phyloP scores from a whole-genome alignment of 2,113 vertebrate genomes.

The Delphinus delphis region DNA sequence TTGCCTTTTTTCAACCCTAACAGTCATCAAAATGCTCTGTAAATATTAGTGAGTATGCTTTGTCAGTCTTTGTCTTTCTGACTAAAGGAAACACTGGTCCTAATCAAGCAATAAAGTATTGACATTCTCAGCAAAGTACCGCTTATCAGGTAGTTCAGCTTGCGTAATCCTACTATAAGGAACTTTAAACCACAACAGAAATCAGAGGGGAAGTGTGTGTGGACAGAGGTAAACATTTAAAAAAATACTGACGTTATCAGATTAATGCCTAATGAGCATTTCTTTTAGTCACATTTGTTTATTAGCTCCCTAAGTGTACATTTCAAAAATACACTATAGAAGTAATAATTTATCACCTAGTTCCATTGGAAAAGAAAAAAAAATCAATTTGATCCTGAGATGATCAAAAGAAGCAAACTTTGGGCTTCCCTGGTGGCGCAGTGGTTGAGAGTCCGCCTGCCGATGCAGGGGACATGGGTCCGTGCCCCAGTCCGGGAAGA shows the following conservation, averaged over 20 bases:
- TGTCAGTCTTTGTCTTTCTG: neutral
- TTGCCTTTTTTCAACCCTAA: neutral
- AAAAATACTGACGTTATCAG: neutral
- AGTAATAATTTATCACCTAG: neutral
- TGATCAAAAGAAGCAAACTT: neutral
- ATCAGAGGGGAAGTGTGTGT: neutral
- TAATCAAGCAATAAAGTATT: slow-evolving; percentile 33
- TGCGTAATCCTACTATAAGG: neutral
- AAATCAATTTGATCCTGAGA: neutral
- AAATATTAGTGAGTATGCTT: neutral
- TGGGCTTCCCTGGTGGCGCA: no score
- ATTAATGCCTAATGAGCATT: neutral
- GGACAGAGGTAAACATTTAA: slow-evolving; percentile 9
- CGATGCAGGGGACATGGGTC: no score
- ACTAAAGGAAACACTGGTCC: neutral
- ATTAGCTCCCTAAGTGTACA: neutral
- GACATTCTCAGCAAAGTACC: neutral
- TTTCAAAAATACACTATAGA: neutral
- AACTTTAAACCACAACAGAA: slow-evolving; percentile 10
- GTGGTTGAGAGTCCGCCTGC: no score
- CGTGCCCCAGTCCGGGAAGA: no score
- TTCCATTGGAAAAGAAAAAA: neutral
- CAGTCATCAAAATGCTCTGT: neutral
- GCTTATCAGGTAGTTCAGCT: neutral
- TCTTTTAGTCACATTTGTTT: neutral